Percentiles rank a stretch among this genome's conserved stretches.
Conservation (phyloP, 30 jellyfish, hydroid and myxozoan species). For the Cassiopea xamachana region DNA sequence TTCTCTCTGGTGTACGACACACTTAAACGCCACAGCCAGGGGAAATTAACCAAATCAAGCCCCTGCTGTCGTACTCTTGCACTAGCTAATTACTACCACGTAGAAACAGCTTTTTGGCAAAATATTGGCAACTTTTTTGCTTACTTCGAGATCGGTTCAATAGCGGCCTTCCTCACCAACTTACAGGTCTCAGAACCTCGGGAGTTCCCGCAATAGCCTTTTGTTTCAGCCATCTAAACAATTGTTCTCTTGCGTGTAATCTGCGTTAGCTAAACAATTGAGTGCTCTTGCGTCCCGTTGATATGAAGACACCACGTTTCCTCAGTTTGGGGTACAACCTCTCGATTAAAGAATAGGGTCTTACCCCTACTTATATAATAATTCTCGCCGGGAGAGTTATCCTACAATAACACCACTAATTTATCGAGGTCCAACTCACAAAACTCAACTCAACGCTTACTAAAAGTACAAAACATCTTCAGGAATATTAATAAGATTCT, state of each 20-base stretch:
- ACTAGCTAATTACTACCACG: background rate
- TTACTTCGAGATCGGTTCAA: slow-evolving; percentile 10
- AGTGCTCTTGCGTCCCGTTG: background rate
- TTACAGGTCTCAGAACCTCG: background rate
- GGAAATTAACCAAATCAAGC: background rate
- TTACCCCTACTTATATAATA: too few relatives aligned
- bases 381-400: too few relatives aligned
- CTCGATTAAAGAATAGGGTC: background rate
- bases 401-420: too few relatives aligned
- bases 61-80: background rate
- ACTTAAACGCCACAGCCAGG: background rate
- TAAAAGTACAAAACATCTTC: too few relatives aligned
- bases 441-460: too few relatives aligned
- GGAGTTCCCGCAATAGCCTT: background rate
- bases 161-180: slow-evolving; percentile 25
- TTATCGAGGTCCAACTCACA: too few relatives aligned
- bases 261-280: background rate
- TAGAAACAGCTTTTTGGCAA: background rate
- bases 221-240: slow-evolving; percentile 1
- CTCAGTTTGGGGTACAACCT: background rate
- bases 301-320: background rate
- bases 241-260: slow-evolving; percentile 7
- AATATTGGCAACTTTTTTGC: background rate
- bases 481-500: too few relatives aligned
- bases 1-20: background rate